A percentile compares a stretch with the other conserved stretches of the same genome.
phyloP scores from a whole-genome alignment of 1,140 invertebrate genomes.

The Solen grandis region DNA sequence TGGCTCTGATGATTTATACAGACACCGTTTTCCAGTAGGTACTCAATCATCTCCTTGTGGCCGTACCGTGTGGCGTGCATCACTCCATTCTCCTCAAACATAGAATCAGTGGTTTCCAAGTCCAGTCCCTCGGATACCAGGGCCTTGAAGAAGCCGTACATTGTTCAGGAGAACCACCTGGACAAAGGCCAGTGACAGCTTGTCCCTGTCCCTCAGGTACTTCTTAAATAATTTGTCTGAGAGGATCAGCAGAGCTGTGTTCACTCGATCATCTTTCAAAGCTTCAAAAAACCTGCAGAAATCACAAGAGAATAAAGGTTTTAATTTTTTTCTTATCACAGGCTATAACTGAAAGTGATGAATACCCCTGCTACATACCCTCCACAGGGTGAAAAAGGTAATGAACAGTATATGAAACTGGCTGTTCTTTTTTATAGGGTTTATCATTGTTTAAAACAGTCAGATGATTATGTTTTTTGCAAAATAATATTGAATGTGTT shows the following conservation, averaged over 20 bases:
- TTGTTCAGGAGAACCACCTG: slow-evolving; percentile 45
- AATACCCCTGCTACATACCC: too few species aligned
- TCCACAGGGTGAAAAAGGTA: too few species aligned
- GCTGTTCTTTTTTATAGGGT: too few species aligned
- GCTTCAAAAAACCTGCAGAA: slow-evolving; percentile 35
- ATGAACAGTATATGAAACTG: too few species aligned
- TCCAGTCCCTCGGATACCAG: slow-evolving; percentile 37
- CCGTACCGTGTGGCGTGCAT: slow-evolving; percentile 47
- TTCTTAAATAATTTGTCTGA: slow-evolving; percentile 4
- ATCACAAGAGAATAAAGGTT: too few species aligned
- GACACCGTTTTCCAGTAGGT: slow-evolving; percentile 21
- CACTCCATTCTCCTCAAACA: slow-evolving; percentile 53
- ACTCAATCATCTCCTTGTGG: slow-evolving; percentile 37
- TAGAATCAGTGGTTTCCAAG: slow-evolving; percentile 17
- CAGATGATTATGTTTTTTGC: too few species aligned
- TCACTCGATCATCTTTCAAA: slow-evolving; percentile 15
- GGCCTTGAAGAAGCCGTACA: slow-evolving; percentile 19
- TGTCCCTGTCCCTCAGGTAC: slow-evolving; percentile 23
- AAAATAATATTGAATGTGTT: too few species aligned
- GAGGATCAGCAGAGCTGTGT: slow-evolving; percentile 5
- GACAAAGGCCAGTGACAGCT: slow-evolving; percentile 43
- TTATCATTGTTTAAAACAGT: too few species aligned
- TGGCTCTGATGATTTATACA: slow-evolving; percentile 43
- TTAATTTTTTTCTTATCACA: too few species aligned
- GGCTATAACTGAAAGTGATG: too few species aligned